phyloP scores from a whole-genome alignment of 2,797 vertebrate species.

The Cirrhinus molitorella region DNA sequence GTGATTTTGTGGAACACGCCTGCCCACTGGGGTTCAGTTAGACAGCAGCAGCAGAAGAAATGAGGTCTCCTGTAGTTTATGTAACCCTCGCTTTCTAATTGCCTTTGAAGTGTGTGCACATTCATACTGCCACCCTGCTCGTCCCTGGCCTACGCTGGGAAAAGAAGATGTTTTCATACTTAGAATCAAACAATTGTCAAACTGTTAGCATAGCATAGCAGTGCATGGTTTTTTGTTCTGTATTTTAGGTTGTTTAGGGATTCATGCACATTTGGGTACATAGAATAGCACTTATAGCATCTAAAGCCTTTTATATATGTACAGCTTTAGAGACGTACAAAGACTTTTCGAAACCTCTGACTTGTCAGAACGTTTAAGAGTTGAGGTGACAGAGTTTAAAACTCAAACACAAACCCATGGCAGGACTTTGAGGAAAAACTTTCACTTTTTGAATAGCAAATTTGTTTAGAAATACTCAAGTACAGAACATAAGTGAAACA shows the following conservation, averaged over 20 bases:
- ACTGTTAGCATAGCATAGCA: constrained; percentile 24
- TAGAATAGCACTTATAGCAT: background rate
- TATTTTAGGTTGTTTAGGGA: constrained; percentile 6
- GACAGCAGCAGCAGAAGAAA: constrained; percentile 28
- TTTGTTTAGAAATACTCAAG: background rate
- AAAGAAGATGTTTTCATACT: constrained; percentile 66
- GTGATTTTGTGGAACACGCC: constrained; percentile 34
- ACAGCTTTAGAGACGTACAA: background rate
- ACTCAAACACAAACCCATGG: background rate
- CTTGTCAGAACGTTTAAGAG: background rate
- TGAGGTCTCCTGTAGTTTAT: constrained; percentile 33
- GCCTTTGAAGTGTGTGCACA: constrained; percentile 26
- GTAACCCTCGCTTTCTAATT: constrained; percentile 30
- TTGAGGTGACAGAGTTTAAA: background rate
- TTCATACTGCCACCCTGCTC: background rate
- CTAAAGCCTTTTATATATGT: background rate
- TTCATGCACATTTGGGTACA: background rate
- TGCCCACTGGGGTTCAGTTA: constrained; percentile 26
- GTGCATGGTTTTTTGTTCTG: background rate
- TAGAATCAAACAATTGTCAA: constrained; percentile 62
- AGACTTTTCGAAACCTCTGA: background rate
- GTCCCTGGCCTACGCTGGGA: constrained; percentile 8
- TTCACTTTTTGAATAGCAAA: background rate
- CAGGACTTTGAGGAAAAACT: background rate
- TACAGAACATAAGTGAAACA: background rate